phyloP scores from a whole-genome alignment of 2,113 vertebrate species.

The Poicephalus gulielmi region DNA sequence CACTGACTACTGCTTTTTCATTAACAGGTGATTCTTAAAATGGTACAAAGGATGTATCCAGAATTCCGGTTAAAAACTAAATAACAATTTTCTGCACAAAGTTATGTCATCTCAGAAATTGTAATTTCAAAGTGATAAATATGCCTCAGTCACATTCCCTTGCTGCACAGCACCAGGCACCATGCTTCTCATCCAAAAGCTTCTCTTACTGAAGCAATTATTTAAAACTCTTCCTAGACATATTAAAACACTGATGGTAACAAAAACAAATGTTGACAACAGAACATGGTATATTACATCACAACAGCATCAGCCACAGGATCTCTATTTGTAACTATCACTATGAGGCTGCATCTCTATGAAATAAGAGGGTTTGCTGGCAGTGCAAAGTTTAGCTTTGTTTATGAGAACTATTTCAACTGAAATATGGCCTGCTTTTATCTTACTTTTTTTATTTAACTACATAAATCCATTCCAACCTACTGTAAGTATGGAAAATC shows the following conservation, averaged over 20 bases:
- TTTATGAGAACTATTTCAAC: not conserved
- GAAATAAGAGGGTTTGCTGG: not conserved
- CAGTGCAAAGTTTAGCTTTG: not conserved
- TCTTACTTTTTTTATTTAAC: not conserved
- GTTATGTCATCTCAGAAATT: not conserved
- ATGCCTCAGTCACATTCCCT: not conserved
- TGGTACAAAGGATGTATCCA: not conserved
- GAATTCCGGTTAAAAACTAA: not conserved
- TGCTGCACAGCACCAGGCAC: not conserved
- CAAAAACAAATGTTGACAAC: constrained; percentile 17
- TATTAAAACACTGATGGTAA: not conserved
- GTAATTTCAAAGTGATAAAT: not conserved
- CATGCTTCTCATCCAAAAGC: not conserved
- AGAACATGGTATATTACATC: not conserved
- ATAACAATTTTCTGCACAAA: not conserved
- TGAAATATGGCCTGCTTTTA: not conserved
- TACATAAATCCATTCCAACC: not conserved
- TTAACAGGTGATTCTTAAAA: not conserved
- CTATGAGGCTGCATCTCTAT: not conserved
- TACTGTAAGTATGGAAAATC: not conserved
- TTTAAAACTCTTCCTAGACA: constrained; percentile 4
- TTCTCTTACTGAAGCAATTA: not conserved
- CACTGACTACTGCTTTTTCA: not conserved
- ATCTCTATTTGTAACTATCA: not conserved
- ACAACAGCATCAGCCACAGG: not conserved